phyloP scores from a whole-genome alignment of 2,113 vertebrate genomes.

The Ailuropoda melanoleuca region DNA sequence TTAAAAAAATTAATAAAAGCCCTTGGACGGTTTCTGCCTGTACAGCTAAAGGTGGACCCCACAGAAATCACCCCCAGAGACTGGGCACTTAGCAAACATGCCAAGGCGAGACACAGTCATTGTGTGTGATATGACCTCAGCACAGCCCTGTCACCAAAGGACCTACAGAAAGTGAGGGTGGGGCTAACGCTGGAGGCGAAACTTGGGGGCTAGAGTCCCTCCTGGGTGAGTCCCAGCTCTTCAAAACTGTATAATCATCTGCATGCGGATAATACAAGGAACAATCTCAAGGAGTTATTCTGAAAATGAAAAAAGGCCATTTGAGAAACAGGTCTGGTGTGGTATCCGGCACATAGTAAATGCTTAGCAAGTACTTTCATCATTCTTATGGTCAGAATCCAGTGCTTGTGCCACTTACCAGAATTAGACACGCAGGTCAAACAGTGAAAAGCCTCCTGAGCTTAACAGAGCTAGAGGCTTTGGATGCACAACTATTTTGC shows the following conservation, averaged over 20 bases:
- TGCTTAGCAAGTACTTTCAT: background rate
- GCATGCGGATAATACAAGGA: background rate
- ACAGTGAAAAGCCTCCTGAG: background rate
- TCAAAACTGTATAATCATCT: background rate
- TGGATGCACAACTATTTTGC: background rate
- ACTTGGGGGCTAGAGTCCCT: background rate
- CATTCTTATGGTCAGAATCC: background rate
- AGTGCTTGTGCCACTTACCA: background rate
- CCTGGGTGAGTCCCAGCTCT: background rate
- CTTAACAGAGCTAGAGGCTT: background rate
- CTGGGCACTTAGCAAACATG: background rate
- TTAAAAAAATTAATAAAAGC: background rate
- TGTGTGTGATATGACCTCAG: background rate
- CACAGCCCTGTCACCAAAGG: background rate
- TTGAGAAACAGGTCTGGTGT: background rate
- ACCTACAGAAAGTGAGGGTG: background rate
- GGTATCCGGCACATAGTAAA: background rate
- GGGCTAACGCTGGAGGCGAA: background rate
- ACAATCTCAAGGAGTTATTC: background rate
- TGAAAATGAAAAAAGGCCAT: background rate
- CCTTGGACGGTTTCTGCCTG: background rate
- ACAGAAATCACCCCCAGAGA: background rate
- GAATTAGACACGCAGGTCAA: background rate
- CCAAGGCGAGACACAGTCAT: background rate
- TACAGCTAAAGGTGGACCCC: background rate